Evolutionary conservation across 37 sponge, comb jelly and placozoan genomes (phyloP), one percentile per base, ranked within the genome.

Genomic region (Chondrilla cf. caribensis): DNA sequence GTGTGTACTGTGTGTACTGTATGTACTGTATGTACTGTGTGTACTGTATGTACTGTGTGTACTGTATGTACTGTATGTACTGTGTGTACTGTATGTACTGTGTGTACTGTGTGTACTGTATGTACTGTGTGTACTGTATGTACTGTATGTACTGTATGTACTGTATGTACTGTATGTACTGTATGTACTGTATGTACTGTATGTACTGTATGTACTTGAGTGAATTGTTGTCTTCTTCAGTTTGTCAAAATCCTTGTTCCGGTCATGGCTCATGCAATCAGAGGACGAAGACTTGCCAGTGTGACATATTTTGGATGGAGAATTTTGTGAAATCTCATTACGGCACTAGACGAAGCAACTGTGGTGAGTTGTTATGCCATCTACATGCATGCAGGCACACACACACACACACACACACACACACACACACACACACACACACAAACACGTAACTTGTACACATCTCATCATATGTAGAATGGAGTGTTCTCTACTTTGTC

Each of bases 261-360:
- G 87, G 85, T 6, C 95, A 92, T 58, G 95, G 95, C 0, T 32
- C 51, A 6, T 95, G 95, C 47, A 84, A 95, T 33, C 60, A 37
- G 24, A 58, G 62, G 38, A 87, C 92, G 19, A 92, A 84, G 73
- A 78, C 59, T 26, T 97, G 97, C 54, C 40, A 54, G 22, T 97
- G 97, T 68, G 66, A 81, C 35, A 81, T 66, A 32, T 92, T 87
- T 82, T 97, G 97, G 97, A 88, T 97, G 85, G 95, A 94, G 60
- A 94, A 97, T 64, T 92, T 92, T 21, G 87, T 97, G 82, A 91
- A 76, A 0, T 91, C 92, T 0, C 14, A 91, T 54, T 72, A 82
- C 59, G 91, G 91, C 15, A 37, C 25, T 36, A 67, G 26, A 47
- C 33, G 42, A 62, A 60, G 65, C 32, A 81, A 62, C 28, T 81